These are phyloP conservation scores for Muscidifurax raptorellus DNA, from an alignment of 1,140 invertebrate genomes.

Conservation along the genomic window DNA sequence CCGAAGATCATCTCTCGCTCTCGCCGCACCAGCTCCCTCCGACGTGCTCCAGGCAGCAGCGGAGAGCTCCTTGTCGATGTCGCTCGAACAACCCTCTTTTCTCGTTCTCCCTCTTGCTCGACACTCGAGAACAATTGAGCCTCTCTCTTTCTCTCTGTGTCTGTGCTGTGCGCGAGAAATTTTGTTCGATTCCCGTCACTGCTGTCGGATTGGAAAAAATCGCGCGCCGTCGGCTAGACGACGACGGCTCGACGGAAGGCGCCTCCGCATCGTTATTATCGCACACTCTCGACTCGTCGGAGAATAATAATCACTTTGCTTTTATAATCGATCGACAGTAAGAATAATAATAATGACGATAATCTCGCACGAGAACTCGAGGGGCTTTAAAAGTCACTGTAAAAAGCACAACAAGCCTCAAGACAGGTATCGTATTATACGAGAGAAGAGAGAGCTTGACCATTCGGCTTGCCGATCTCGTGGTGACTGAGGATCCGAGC, in stretches of 20 bases:
- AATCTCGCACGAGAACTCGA: neutral
- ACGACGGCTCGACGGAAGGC: neutral
- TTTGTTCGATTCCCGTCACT: neutral
- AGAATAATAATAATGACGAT: neutral
- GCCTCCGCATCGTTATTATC: neutral
- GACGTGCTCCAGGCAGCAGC: conserved; percentile 54
- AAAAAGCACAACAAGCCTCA: neutral
- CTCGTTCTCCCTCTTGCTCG: neutral
- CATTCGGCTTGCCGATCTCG: conserved; percentile 75
- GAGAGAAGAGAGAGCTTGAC: conserved; percentile 63
- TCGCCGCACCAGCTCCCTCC: conserved; percentile 26
- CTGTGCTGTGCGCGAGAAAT: neutral
- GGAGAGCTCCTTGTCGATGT: conserved; percentile 1
- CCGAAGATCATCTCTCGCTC: conserved; percentile 73
- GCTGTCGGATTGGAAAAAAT: neutral
- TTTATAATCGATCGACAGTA: neutral
- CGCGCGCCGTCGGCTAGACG: conserved; percentile 26
- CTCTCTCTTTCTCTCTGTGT: conserved; percentile 7
- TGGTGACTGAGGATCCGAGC: conserved; percentile 70
- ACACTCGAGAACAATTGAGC: neutral
- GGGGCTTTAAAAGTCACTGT: conserved; percentile 5
- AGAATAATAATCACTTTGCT: neutral
- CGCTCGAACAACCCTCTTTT: neutral
- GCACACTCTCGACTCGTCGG: too few relatives aligned
- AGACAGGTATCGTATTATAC: neutral